Percentiles rank a stretch among this genome's conserved stretches.
phyloP scores from a whole-genome alignment of 2,113 vertebrate genomes.

The Vulpes ferrilata region DNA sequence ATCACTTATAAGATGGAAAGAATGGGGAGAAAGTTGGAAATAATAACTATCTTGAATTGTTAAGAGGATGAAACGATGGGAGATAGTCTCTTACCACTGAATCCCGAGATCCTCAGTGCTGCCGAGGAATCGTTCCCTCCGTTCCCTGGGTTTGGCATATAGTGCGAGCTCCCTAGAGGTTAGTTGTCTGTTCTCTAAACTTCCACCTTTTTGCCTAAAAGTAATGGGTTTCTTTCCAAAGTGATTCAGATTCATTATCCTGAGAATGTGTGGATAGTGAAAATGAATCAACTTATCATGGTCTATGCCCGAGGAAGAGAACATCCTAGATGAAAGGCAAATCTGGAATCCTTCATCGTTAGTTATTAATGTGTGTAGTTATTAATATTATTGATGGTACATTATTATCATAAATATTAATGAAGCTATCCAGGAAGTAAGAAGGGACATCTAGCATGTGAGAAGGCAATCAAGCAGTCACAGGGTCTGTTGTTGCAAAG shows the following conservation, averaged over 20 bases:
- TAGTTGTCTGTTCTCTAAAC: neutral
- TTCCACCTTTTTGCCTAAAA: neutral
- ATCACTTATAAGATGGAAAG: neutral
- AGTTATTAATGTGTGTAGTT: neutral
- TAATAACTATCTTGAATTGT: neutral
- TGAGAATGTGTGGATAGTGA: neutral
- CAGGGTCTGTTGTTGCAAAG: neutral
- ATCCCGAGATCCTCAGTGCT: neutral
- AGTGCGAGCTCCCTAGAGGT: neutral
- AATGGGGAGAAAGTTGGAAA: neutral
- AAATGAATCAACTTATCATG: neutral
- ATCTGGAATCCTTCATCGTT: neutral
- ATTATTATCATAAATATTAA: neutral
- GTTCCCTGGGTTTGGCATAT: neutral
- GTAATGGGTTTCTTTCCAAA: neutral
- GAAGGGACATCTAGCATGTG: rapidly evolving
- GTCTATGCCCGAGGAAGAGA: neutral
- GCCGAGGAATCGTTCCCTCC: neutral
- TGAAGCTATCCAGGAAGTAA: neutral
- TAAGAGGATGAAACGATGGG: neutral
- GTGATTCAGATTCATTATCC: neutral
- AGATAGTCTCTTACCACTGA: neutral
- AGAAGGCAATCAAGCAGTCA: neutral
- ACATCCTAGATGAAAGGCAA: neutral
- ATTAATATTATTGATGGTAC: neutral